Conservation (phyloP, 2,888 invertebrate species). For the Cyclophora punctaria region DNA sequence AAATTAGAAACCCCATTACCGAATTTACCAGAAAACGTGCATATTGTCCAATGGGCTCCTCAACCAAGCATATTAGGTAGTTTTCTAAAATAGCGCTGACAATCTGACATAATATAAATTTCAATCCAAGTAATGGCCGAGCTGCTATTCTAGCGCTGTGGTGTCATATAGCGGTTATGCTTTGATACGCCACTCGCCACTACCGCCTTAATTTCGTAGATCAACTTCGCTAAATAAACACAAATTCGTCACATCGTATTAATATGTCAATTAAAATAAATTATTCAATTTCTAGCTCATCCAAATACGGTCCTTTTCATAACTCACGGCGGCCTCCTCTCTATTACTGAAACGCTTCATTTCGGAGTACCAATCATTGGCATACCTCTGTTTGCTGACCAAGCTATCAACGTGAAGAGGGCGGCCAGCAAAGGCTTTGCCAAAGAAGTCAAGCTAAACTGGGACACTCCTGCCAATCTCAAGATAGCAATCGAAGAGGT, state of each 20-base stretch:
- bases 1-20: conserved; percentile 44
- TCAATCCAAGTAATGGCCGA: no score
- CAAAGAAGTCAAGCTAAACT: conserved; percentile 19
- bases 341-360: conserved; percentile 39
- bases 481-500: conserved; percentile 34
- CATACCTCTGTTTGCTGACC: conserved; percentile 42
- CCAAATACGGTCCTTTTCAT: conserved; percentile 37
- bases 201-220: no score
- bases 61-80: conserved; percentile 52
- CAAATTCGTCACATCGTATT: background rate
- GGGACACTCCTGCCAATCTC: conserved; percentile 7
- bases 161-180: no score
- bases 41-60: conserved; percentile 51
- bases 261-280: background rate
- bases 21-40: conserved; percentile 44
- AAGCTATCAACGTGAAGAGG: conserved; percentile 40
- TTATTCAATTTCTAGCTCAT: conserved; percentile 29
- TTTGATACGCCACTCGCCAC: no score
- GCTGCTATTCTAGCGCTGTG: no score
- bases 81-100: no score
- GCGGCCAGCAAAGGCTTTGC: conserved; percentile 39
- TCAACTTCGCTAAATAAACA: background rate
- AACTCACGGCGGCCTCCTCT: conserved; percentile 41
- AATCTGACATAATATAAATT: no score
- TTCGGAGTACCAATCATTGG: conserved; percentile 43